phyloP scores from a whole-genome alignment of 1,140 invertebrate genomes.

The Scaptodrosophila lebanonensis region DNA sequence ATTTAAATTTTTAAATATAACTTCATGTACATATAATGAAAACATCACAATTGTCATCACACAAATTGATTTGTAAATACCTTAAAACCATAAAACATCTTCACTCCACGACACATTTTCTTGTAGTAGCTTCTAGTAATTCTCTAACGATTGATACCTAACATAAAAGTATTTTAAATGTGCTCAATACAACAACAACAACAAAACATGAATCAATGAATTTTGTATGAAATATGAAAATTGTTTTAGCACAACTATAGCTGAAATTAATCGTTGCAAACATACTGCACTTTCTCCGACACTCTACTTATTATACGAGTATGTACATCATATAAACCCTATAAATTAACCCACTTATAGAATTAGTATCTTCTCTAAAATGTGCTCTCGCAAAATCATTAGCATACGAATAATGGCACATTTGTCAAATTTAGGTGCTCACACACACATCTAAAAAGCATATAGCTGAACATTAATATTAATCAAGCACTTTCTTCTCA shows the following conservation, averaged over 20 bases:
- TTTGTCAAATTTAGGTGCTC: conserved; percentile 43
- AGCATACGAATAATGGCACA: conserved; percentile 31
- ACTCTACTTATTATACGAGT: too few species aligned
- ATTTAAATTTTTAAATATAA: conserved; percentile 35
- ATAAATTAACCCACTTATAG: conserved; percentile 29
- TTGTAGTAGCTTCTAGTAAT: conserved; percentile 57
- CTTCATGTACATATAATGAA: background rate
- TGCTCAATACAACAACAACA: conserved; percentile 50
- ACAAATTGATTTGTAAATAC: conserved; percentile 59
- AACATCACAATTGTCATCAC: background rate
- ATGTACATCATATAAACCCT: conserved; percentile 36
- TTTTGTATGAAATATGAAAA: conserved; percentile 18
- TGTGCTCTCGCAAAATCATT: conserved; percentile 44
- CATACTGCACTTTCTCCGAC: conserved; percentile 27
- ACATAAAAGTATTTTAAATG: conserved; percentile 66
- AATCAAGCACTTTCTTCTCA: conserved; percentile 36
- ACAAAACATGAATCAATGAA: background rate
- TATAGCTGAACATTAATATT: conserved; percentile 28
- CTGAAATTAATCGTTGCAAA: conserved; percentile 15
- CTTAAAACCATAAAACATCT: conserved; percentile 56
- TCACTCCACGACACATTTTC: conserved; percentile 58
- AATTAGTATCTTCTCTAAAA: conserved; percentile 43
- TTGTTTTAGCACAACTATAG: conserved; percentile 39
- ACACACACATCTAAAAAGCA: conserved; percentile 33
- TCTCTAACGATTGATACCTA: conserved; percentile 50